These are phyloP conservation scores for Phalacrocorax pelagicus DNA, from an alignment of 2,113 vertebrate species.

Conservation along the genomic window DNA sequence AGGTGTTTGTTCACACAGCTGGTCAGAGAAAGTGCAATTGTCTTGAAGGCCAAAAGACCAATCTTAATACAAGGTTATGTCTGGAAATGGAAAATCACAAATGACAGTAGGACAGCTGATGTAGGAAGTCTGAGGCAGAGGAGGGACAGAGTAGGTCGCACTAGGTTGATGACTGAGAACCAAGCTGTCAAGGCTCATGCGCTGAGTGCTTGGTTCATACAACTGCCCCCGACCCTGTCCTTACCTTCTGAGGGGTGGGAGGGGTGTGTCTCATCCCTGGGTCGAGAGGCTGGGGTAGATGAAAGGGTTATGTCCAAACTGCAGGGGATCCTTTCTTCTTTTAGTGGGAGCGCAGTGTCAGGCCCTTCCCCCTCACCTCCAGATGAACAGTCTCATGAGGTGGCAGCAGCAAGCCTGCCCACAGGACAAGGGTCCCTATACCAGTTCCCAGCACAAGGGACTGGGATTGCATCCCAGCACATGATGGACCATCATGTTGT, in stretches of 20 bases:
- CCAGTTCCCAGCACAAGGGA: neutral
- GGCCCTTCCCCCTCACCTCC: neutral
- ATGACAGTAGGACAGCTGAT: neutral
- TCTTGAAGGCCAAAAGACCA: neutral
- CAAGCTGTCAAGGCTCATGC: neutral
- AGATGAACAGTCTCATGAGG: fast-evolving
- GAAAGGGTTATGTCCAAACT: neutral
- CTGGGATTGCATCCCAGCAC: neutral
- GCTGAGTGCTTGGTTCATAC: neutral
- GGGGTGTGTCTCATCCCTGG: neutral
- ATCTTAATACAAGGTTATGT: neutral
- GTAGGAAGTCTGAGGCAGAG: neutral
- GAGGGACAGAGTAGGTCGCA: neutral
- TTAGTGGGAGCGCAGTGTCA: neutral
- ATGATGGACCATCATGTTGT: neutral
- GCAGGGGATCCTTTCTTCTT: neutral
- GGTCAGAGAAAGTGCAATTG: fast-evolving
- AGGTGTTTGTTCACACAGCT: neutral
- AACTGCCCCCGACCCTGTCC: neutral
- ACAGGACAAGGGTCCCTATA: neutral
- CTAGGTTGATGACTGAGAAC: neutral
- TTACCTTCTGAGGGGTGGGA: neutral
- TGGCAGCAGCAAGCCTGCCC: neutral
- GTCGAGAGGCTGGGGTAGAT: neutral
- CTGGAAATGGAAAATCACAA: neutral